These are phyloP conservation scores for Athene noctua DNA, from an alignment of 2,113 vertebrate genomes.

Conservation along the genomic window DNA sequence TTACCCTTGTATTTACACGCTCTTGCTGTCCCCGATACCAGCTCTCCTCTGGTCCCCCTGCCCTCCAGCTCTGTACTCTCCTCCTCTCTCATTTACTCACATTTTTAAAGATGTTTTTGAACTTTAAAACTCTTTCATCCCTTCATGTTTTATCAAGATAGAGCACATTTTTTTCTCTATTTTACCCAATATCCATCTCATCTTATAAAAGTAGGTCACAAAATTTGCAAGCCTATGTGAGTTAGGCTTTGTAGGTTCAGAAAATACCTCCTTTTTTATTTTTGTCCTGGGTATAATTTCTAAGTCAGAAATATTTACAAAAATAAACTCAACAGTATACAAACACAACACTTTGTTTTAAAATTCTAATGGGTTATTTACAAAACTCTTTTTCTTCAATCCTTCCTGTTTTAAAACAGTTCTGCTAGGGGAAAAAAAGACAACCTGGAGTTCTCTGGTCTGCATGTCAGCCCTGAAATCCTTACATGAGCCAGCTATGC, in stretches of 20 bases:
- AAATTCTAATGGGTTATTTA: not conserved
- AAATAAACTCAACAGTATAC: not conserved
- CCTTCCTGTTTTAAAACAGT: not conserved
- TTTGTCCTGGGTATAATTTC: not conserved
- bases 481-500: rapidly evolving
- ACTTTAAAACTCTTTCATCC: not conserved
- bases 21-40: rapidly evolving
- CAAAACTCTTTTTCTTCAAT: not conserved
- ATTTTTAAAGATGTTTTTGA: not conserved
- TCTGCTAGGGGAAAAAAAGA: not conserved
- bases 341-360: not conserved
- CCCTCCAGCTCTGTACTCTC: not conserved
- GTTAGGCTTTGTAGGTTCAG: not conserved
- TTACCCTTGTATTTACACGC: too few species aligned
- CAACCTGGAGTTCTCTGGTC: not conserved
- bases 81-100: not conserved
- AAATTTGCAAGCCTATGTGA: not conserved
- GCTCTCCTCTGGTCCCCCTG: not conserved
- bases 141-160: not conserved
- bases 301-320: not conserved
- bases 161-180: not conserved
- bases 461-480: not conserved
- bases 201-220: conserved; percentile 10
- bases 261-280: not conserved
- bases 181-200: not conserved